These are phyloP conservation scores for Vanessa atalanta DNA, from an alignment of 1,140 invertebrate species.

Conservation along the genomic window DNA sequence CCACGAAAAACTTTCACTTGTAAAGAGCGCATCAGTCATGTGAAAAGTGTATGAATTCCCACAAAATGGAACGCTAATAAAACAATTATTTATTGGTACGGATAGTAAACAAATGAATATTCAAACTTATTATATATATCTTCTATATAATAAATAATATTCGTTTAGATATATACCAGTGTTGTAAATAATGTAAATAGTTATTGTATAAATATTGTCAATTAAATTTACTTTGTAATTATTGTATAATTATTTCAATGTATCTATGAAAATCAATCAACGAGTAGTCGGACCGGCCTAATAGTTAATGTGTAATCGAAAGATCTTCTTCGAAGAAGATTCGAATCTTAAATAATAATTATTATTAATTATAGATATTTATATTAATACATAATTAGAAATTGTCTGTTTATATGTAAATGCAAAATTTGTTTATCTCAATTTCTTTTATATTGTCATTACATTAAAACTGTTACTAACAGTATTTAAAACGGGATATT, in stretches of 20 bases:
- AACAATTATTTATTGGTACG: too few species aligned
- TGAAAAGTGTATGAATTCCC: too few species aligned
- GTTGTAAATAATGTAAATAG: conserved; percentile 27
- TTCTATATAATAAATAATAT: background rate
- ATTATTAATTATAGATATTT: conserved; percentile 25
- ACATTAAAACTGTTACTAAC: too few species aligned
- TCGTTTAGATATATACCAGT: background rate
- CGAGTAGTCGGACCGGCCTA: conserved; percentile 74
- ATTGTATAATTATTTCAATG: conserved; percentile 14
- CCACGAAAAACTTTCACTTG: too few species aligned
- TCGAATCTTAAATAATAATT: conserved; percentile 28
- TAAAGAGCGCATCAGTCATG: too few species aligned
- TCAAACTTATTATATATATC: too few species aligned
- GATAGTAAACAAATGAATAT: too few species aligned
- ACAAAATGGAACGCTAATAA: too few species aligned
- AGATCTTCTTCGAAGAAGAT: background rate
- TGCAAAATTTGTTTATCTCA: conserved; percentile 19
- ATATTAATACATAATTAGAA: conserved; percentile 30
- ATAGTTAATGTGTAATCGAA: conserved; percentile 52
- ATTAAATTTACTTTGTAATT: conserved; percentile 21
- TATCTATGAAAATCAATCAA: conserved; percentile 42
- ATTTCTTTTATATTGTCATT: background rate
- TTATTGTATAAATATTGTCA: conserved; percentile 21
- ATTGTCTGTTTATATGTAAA: conserved; percentile 19
- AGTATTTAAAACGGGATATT: too few species aligned